Percentiles rank a stretch among this genome's conserved stretches.
Conservation (phyloP, 1,140 invertebrate genomes). For the Lasioglossum albipes region DNA sequence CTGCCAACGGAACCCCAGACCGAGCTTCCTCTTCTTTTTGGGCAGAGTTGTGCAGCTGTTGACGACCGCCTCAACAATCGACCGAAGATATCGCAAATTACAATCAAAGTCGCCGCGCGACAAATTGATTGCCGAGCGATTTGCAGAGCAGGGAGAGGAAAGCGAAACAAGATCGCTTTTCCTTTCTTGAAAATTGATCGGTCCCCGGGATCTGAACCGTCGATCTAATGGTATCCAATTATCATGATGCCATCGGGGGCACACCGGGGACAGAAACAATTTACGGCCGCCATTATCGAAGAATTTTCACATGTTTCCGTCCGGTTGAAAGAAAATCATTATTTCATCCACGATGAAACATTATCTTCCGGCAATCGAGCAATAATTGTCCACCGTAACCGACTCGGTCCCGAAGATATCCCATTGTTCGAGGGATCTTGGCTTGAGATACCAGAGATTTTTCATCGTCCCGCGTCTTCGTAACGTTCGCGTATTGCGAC, state of each 20-base stretch:
- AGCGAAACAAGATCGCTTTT: conserved; percentile 37
- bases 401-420: conserved; percentile 63
- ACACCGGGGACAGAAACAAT: conserved; percentile 49
- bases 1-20: conserved; percentile 10
- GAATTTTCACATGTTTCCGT: conserved; percentile 59
- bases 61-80: not conserved
- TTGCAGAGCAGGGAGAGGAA: not conserved
- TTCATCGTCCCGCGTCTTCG: conserved; percentile 69
- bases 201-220: not conserved
- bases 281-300: conserved; percentile 44
- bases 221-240: conserved; percentile 42
- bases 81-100: not conserved
- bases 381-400: conserved; percentile 68
- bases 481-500: conserved; percentile 70
- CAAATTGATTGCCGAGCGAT: not conserved
- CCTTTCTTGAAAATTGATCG: conserved; percentile 42
- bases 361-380: conserved; percentile 64
- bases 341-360: conserved; percentile 64
- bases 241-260: conserved; percentile 29
- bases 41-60: not conserved
- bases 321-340: conserved; percentile 59
- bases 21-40: not conserved
- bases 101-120: too few relatives aligned
- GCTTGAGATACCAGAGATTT: conserved; percentile 70
- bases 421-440: conserved; percentile 73